Evolutionary conservation across 2,888 invertebrate genomes (phyloP).

Genomic region (Limulus polyphemus): DNA sequence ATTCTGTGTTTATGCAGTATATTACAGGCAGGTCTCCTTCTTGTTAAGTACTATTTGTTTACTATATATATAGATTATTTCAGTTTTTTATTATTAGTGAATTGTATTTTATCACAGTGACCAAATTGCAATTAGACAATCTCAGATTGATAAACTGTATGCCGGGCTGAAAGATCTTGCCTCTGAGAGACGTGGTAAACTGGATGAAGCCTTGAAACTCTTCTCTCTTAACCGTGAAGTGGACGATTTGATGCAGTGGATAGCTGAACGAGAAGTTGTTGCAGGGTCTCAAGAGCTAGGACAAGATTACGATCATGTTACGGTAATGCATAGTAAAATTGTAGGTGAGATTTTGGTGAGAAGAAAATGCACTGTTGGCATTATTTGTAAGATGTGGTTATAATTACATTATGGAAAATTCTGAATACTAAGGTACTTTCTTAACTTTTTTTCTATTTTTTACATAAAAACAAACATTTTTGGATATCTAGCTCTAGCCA

Average conservation of each 20-base stretch:
- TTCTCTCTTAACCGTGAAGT: constrained; percentile 96
- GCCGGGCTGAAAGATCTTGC: constrained; percentile 96
- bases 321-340: constrained; percentile 42
- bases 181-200: constrained; percentile 81
- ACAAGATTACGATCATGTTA: constrained; percentile 96
- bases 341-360: not conserved
- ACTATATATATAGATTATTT: not conserved
- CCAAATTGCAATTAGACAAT: constrained; percentile 91
- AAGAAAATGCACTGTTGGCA: not conserved
- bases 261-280: constrained; percentile 91
- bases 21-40: too few species aligned
- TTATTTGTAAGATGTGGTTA: too few species aligned
- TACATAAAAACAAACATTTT: too few species aligned
- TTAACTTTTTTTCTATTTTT: too few species aligned
- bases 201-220: constrained; percentile 91
- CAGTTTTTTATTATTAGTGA: constrained; percentile 1
- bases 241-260: constrained; percentile 98
- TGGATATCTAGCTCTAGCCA: too few species aligned
- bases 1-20: too few species aligned
- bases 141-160: constrained; percentile 89
- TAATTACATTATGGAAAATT: too few species aligned
- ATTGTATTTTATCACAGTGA: constrained; percentile 47
- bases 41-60: not conserved
- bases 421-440: too few species aligned
- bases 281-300: constrained; percentile 96